Percentiles rank a stretch among this genome's conserved stretches.
These are phyloP conservation scores for Nothoprocta pentlandii DNA, from an alignment of 2,113 vertebrate genomes.

Conservation along the genomic window DNA sequence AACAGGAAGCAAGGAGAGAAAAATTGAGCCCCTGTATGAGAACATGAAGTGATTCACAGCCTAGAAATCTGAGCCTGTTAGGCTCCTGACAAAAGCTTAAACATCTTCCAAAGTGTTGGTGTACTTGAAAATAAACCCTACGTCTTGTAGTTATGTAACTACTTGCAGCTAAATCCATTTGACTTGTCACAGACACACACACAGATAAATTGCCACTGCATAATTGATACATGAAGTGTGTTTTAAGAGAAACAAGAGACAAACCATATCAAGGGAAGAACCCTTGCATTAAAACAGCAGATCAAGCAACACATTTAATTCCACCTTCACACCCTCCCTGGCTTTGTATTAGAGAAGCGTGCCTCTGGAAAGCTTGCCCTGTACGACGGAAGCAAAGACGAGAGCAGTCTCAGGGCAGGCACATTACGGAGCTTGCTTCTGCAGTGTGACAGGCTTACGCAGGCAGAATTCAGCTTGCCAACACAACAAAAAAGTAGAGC, in stretches of 20 bases:
- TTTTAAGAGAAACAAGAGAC: not conserved
- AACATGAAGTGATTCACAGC: fast-evolving
- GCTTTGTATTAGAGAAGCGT: fast-evolving
- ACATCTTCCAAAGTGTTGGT: not conserved
- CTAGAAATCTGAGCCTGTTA: not conserved
- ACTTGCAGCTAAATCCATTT: not conserved
- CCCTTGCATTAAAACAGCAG: not conserved
- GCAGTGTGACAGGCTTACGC: not conserved
- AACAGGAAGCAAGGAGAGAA: not conserved
- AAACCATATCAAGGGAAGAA: not conserved
- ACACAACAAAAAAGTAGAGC: not conserved
- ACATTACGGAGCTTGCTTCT: not conserved
- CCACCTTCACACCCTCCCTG: not conserved
- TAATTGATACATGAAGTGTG: fast-evolving
- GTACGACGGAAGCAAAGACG: fast-evolving
- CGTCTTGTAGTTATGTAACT: fast-evolving
- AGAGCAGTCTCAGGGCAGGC: not conserved
- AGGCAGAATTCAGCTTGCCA: not conserved
- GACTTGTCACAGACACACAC: not conserved
- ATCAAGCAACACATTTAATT: not conserved
- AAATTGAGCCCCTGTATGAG: not conserved
- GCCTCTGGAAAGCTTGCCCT: not conserved
- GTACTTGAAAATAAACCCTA: not conserved
- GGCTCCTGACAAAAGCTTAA: not conserved
- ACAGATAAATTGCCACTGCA: fast-evolving